Percentiles rank a stretch among this genome's conserved stretches.
Conservation (phyloP, 30 jellyfish, hydroid and myxozoan species). For the Turritopsis dohrnii region DNA sequence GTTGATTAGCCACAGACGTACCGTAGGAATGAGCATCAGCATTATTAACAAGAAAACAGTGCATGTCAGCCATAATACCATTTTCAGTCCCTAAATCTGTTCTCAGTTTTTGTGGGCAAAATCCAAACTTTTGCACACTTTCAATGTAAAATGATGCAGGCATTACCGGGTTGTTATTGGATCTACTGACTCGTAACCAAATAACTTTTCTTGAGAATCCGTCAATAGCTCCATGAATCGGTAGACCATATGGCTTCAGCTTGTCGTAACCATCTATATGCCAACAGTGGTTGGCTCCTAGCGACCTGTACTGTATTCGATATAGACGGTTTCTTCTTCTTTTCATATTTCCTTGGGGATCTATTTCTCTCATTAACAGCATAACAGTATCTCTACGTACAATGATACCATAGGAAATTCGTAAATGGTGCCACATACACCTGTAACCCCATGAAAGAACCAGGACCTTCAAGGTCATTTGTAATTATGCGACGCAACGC, state of each 20-base stretch:
- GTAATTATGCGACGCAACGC: too few species aligned
- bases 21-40: neutral
- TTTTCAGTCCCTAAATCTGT: neutral
- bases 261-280: neutral
- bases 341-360: too few species aligned
- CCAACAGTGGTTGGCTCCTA: neutral
- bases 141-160: neutral
- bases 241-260: neutral
- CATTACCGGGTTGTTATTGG: neutral
- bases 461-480: too few species aligned
- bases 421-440: too few species aligned
- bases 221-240: too few species aligned
- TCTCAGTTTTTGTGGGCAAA: neutral
- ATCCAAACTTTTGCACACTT: neutral
- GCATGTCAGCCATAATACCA: neutral
- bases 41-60: neutral
- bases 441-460: too few species aligned
- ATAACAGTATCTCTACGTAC: too few species aligned
- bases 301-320: too few species aligned
- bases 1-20: neutral
- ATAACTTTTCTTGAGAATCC: neutral
- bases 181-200: neutral
- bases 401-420: too few species aligned
- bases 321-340: too few species aligned
- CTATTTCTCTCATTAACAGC: too few species aligned